Evolutionary conservation across 2,888 invertebrate genomes (phyloP), one percentile per base, ranked within the genome.

Genomic region (Drosophila histrio): DNA sequence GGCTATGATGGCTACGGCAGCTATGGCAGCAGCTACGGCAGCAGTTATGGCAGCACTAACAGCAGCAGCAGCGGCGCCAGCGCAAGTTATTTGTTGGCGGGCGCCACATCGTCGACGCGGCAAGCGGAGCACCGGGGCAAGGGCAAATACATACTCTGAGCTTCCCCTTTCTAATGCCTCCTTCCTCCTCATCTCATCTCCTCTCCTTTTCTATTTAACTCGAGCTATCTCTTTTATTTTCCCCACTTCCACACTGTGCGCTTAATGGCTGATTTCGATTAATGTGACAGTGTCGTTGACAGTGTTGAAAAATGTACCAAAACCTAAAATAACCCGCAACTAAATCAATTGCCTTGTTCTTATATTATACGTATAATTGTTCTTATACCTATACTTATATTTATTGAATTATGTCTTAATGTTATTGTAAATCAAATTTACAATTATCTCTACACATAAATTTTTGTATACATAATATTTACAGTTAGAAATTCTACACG

Each of bases 361-460:
- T 72, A 66, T 64, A 81, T 66, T 71, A 58, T 47, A 57, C 70
- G 38, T 54, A 65, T 46, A 36, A 53, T 36, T 38, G 28, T 24
- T 9, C 30, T 38, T 64, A 59, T 66, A 75, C 53, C 34, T 57
- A 54, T 50, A 56, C 41, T 44, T 64, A 66, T 66, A 61, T 58
- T 52, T 66, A 63, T 61, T 54, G 39, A 69, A 61, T 60, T 52
- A 63, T 76, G 52, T 54, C 68, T 66, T 44, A 61, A 56, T 65
- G 41, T 70, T 72, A 75, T 60, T 78, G 87, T 87, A 88, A 82
- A 87, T 89, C 75, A 69, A 85, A 89, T 89, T 87, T 89, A 85
- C 89, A 63, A 72, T 39, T 66, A 28, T 63, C 63, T 65, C 60
- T 71, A 50, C 63, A 75, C 44, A 24, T 11, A 32, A 15, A 62